Evolutionary conservation across 92 coral and sea anemone species (phyloP).

Genomic region (Phymanthus crucifer): DNA sequence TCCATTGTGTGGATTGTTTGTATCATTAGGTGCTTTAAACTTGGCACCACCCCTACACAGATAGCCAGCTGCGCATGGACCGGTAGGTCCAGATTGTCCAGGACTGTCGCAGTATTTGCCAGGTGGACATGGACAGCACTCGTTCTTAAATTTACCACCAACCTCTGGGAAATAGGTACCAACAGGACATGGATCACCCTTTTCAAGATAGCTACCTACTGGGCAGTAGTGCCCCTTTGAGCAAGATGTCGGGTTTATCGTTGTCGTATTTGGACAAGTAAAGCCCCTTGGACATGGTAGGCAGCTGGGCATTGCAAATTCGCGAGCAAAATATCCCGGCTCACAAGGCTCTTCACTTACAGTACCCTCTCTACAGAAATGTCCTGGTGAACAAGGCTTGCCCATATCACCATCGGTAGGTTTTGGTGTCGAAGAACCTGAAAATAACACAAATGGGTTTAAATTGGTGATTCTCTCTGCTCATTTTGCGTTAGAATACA

Average conservation of each 20-base stretch:
- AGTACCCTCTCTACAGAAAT: slow-evolving; percentile 76
- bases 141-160: slow-evolving; percentile 63
- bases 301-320: slow-evolving; percentile 59
- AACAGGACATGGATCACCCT: slow-evolving; percentile 75
- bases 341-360: slow-evolving; percentile 73
- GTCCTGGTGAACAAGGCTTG: slow-evolving; percentile 80
- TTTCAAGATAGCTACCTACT: slow-evolving; percentile 42
- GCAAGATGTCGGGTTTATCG: slow-evolving; percentile 64
- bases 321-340: slow-evolving; percentile 67
- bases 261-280: slow-evolving; percentile 87
- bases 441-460: not conserved
- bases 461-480: not conserved
- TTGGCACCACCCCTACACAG: slow-evolving; percentile 77
- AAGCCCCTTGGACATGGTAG: slow-evolving; percentile 68
- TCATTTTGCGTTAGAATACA: too few relatives aligned
- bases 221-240: slow-evolving; percentile 90
- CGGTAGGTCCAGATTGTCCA: slow-evolving; percentile 68
- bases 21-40: slow-evolving; percentile 60
- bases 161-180: slow-evolving; percentile 77
- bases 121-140: slow-evolving; percentile 76
- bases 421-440: slow-evolving; percentile 88
- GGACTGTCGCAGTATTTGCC: slow-evolving; percentile 71
- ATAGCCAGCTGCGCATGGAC: slow-evolving; percentile 73
- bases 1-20: slow-evolving; percentile 48
- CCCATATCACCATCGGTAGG: slow-evolving; percentile 86